A percentile compares a stretch with the other conserved stretches of the same genome.
Conservation (phyloP, 2,113 vertebrate genomes). For the Acanthisitta chloris region DNA sequence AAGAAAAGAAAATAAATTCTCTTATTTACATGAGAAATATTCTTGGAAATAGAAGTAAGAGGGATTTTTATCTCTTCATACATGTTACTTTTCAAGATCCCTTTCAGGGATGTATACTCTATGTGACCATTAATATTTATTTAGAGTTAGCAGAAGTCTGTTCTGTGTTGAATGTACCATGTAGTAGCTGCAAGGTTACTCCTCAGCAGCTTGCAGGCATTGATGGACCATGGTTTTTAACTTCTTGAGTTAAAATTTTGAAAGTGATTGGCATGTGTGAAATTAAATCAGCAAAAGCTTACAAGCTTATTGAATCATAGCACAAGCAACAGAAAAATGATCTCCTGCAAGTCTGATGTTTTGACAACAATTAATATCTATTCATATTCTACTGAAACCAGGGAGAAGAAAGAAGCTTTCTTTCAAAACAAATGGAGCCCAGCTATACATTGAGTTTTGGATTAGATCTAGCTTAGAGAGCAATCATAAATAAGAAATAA, state of each 20-base stretch:
- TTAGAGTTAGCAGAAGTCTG: neutral
- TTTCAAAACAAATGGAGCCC: neutral
- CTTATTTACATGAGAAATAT: neutral
- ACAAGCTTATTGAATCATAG: slow-evolving; percentile 18
- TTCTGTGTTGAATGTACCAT: neutral
- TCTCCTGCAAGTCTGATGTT: slow-evolving; percentile 11
- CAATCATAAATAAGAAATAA: neutral
- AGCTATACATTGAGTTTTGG: neutral
- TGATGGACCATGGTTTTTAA: neutral
- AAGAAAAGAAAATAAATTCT: neutral
- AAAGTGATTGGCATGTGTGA: slow-evolving; percentile 47
- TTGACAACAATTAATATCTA: slow-evolving; percentile 28
- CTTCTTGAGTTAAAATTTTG: neutral
- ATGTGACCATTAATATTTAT: neutral
- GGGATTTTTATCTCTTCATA: neutral
- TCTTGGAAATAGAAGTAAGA: neutral
- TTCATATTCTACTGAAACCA: neutral
- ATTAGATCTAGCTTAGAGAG: neutral
- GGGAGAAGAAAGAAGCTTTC: neutral
- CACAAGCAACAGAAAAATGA: neutral
- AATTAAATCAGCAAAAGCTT: slow-evolving; percentile 53
- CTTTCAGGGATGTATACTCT: neutral
- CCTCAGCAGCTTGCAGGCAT: neutral
- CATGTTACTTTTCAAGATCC: neutral
- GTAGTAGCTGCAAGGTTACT: neutral